A percentile compares a stretch with the other conserved stretches of the same genome.
Conservation (phyloP, 2,113 vertebrate genomes). For the Phoxinus phoxinus region DNA sequence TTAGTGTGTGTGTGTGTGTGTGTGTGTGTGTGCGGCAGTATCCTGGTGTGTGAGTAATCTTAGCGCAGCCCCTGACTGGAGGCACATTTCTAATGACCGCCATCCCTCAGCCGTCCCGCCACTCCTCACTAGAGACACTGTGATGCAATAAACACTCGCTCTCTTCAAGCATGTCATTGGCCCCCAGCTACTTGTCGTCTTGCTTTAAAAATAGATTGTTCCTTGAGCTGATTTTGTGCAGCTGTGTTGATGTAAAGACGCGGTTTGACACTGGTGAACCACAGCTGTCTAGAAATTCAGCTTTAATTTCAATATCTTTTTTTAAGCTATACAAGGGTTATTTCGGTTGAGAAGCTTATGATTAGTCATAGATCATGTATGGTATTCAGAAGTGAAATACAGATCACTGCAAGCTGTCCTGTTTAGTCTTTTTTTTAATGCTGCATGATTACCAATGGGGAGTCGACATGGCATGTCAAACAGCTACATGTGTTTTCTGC, state of each 20-base stretch:
- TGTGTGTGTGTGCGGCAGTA: slow-evolving; percentile 7
- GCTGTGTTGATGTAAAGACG: slow-evolving; percentile 34
- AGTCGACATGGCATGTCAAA: not conserved
- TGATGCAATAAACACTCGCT: slow-evolving; percentile 60
- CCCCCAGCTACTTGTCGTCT: slow-evolving; percentile 67
- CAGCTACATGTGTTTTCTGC: not conserved
- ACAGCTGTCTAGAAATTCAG: slow-evolving; percentile 11
- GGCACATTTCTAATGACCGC: slow-evolving; percentile 60
- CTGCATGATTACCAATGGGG: not conserved
- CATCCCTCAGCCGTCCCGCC: slow-evolving; percentile 22
- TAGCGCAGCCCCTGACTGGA: slow-evolving; percentile 67
- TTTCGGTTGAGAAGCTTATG: not conserved
- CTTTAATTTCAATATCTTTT: not conserved
- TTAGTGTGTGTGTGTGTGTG: not conserved
- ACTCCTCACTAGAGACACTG: slow-evolving; percentile 21
- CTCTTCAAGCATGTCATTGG: slow-evolving; percentile 69
- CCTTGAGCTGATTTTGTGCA: slow-evolving; percentile 25
- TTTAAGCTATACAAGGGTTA: not conserved
- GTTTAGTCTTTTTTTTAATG: not conserved
- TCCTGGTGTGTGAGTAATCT: slow-evolving; percentile 73
- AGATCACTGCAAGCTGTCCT: not conserved
- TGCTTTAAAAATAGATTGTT: slow-evolving; percentile 67
- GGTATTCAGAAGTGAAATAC: not conserved
- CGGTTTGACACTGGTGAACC: slow-evolving; percentile 10
- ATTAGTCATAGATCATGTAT: not conserved